Evolutionary conservation across 2,888 invertebrate genomes (phyloP).

Genomic region (Hyles lineata): DNA sequence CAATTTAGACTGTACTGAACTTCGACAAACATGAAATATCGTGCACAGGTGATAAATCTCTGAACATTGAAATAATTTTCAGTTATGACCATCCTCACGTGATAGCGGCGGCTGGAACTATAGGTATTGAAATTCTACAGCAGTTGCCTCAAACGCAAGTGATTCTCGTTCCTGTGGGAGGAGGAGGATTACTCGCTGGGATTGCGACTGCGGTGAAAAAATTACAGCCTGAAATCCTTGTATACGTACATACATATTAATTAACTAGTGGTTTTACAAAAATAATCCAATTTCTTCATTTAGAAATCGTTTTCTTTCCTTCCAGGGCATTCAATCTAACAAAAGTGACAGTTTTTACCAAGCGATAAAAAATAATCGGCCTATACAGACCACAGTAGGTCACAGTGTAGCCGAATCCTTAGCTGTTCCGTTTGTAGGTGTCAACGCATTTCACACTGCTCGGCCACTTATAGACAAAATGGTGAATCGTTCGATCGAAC

Average conservation of each 20-base stretch:
- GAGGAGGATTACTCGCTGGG: slow-evolving; percentile 95
- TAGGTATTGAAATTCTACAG: slow-evolving; percentile 94
- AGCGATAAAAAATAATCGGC: slow-evolving; percentile 59
- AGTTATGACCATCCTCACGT: slow-evolving; percentile 96
- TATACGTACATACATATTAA: slow-evolving; percentile 88
- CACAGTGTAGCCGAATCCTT: slow-evolving; percentile 51
- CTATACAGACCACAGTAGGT: slow-evolving; percentile 47
- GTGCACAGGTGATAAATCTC: too few relatives aligned
- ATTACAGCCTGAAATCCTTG: slow-evolving; percentile 89
- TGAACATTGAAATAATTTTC: slow-evolving; percentile 34
- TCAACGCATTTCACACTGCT: slow-evolving; percentile 64
- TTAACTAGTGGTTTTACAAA: neutral
- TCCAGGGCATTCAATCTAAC: slow-evolving; percentile 60
- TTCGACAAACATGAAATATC: too few relatives aligned
- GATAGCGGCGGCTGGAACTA: slow-evolving; percentile 95
- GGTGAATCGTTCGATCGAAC: slow-evolving; percentile 42
- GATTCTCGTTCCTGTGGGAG: slow-evolving; percentile 94
- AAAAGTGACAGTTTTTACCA: slow-evolving; percentile 61
- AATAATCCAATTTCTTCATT: neutral
- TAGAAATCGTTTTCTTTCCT: neutral
- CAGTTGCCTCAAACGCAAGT: slow-evolving; percentile 93
- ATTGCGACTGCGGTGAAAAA: slow-evolving; percentile 93
- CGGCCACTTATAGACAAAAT: slow-evolving; percentile 60
- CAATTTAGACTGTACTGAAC: too few relatives aligned
- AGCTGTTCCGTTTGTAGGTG: slow-evolving; percentile 56